Evolutionary conservation across 2,888 invertebrate genomes (phyloP), one percentile per base, ranked within the genome.

Genomic region (Lamellibrachia satsuma): DNA sequence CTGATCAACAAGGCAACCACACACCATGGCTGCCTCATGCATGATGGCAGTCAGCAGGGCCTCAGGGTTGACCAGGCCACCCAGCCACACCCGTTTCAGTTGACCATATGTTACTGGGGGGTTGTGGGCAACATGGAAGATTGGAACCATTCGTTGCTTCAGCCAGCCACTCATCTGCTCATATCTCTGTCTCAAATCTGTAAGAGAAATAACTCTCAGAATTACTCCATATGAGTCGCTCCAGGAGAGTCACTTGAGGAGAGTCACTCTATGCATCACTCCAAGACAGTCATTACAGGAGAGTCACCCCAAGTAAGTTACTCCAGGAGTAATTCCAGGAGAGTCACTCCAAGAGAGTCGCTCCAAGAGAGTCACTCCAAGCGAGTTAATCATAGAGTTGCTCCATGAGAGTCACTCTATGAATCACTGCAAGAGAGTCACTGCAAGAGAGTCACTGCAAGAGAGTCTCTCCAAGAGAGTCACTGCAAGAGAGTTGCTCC

Each of bases 21-120:
- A 92, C 52, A 95, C 93, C n/a, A 96, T 95, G 52, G 96, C 96
- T 93, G 95, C 96, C 94, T 96, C 96, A 93, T 96, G 96, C 91
- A 94, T 93, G 6, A 96, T 93, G 0, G 96, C 95, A 51, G 96
- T 95, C 51, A 96, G 93, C 15, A 96, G 93, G 11, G 96, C 96
- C 92, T 95, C 95, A 3, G 96, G 96, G 93, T 96, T 96, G 93
- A 95, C 96, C 15, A 96, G 95, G 22, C 96, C 96, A 51, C 96
- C 96, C 2, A 96, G 95, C 96, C 96, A 96, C 27, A 96, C 95
- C 9, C 94, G 94, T 52, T 94, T 93, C 92, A 96, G 95, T 9
- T 93, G 94, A 3, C 96, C 96, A 55, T 95, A 94, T 27, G 95
- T 4, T 39, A 95, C 94, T 3, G 95, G 94, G 1, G 94, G 94